Conservation (phyloP, 2,797 vertebrate species). For the Numenius phaeopus region DNA sequence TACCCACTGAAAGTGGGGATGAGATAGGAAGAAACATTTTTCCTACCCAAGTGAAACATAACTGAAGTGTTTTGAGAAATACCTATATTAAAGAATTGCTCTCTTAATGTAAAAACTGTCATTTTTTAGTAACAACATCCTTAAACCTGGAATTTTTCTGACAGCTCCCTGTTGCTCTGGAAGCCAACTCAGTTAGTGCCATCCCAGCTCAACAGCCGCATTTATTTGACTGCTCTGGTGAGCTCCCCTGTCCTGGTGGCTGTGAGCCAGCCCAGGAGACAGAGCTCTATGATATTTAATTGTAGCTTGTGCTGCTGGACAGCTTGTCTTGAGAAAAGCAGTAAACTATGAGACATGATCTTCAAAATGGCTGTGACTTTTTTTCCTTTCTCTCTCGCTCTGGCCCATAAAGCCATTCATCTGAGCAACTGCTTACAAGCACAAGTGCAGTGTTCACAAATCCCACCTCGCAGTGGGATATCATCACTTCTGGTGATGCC, state of each 20-base stretch:
- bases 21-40: not conserved
- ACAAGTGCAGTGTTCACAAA: not conserved
- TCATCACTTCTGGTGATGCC: slow-evolving; percentile 19
- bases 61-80: not conserved
- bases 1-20: not conserved
- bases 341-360: not conserved
- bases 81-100: not conserved
- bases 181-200: not conserved
- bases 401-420: not conserved
- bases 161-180: not conserved
- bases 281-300: not conserved
- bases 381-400: not conserved
- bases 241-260: not conserved
- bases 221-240: not conserved
- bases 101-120: not conserved
- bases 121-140: not conserved
- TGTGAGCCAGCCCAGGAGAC: not conserved
- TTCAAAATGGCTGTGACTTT: not conserved
- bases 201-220: not conserved
- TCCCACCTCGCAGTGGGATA: not conserved
- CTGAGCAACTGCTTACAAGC: slow-evolving; percentile 9
- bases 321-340: not conserved
- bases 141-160: not conserved
- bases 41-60: not conserved
- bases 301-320: not conserved